These are phyloP conservation scores for Melanerpes aurifrons DNA, from an alignment of 2,113 vertebrate genomes.

Conservation along the genomic window DNA sequence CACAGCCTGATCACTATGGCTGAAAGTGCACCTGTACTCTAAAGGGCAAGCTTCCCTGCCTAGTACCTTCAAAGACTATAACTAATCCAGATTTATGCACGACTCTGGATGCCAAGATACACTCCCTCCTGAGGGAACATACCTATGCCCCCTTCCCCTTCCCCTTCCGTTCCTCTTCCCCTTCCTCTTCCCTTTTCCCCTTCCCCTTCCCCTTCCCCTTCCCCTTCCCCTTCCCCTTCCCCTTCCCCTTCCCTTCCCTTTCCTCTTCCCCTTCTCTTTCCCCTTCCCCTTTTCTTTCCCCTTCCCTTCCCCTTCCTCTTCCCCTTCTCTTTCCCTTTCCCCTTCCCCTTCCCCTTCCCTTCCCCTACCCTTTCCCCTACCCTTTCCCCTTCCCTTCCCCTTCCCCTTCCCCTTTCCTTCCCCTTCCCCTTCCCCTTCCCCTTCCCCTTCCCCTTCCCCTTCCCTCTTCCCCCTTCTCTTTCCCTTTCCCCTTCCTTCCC, in stretches of 20 bases:
- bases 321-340: too few relatives aligned
- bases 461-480: not conserved
- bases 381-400: not conserved
- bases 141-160: not conserved
- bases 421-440: not conserved
- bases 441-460: too few relatives aligned
- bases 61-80: not conserved
- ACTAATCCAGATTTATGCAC: not conserved
- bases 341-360: not conserved
- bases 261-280: too few relatives aligned
- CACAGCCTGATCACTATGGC: not conserved
- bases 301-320: too few relatives aligned
- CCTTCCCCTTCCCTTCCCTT: too few relatives aligned
- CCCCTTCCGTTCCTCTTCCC: not conserved
- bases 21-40: slow-evolving; percentile 20
- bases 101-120: not conserved
- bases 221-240: too few relatives aligned
- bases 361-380: too few relatives aligned
- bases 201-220: not conserved
- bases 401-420: too few relatives aligned
- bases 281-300: too few relatives aligned
- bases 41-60: slow-evolving; percentile 56
- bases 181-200: not conserved
- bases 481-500: too few relatives aligned
- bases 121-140: not conserved